Conservation (phyloP, 2,113 vertebrate species). For the Tursiops truncatus region DNA sequence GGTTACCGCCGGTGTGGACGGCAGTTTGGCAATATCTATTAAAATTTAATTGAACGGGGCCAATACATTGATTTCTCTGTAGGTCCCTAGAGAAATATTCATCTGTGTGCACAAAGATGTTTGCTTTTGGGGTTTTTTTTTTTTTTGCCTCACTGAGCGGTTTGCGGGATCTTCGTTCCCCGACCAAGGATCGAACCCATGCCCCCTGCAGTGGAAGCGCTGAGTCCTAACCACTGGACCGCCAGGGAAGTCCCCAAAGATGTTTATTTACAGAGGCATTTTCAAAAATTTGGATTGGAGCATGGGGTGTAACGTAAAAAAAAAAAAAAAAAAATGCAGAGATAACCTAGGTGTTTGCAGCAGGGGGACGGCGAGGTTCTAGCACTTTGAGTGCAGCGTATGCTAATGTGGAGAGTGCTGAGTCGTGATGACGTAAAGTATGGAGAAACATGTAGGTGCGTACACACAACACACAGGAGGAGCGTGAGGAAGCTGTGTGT, state of each 20-base stretch:
- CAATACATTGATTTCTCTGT: background rate
- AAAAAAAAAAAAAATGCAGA: background rate
- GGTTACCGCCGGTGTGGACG: background rate
- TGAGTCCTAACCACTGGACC: background rate
- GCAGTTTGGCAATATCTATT: background rate
- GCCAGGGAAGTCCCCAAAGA: background rate
- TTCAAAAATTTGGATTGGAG: background rate
- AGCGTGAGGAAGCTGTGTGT: accelerated
- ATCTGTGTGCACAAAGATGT: background rate
- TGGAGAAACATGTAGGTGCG: accelerated
- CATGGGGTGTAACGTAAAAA: background rate
- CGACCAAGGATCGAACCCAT: background rate
- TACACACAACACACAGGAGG: background rate
- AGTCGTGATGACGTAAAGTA: accelerated
- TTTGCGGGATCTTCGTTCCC: background rate
- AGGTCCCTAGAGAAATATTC: background rate
- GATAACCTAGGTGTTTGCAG: accelerated
- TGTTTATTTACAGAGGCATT: background rate
- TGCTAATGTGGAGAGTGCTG: accelerated
- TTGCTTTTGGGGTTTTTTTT: background rate
- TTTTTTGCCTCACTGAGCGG: too few species aligned
- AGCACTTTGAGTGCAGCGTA: accelerated
- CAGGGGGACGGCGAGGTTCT: background rate
- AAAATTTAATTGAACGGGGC: background rate
- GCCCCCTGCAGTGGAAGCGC: background rate